These are phyloP conservation scores for Trichomycterus rosablanca DNA, from an alignment of 2,113 vertebrate species.

Conservation along the genomic window DNA sequence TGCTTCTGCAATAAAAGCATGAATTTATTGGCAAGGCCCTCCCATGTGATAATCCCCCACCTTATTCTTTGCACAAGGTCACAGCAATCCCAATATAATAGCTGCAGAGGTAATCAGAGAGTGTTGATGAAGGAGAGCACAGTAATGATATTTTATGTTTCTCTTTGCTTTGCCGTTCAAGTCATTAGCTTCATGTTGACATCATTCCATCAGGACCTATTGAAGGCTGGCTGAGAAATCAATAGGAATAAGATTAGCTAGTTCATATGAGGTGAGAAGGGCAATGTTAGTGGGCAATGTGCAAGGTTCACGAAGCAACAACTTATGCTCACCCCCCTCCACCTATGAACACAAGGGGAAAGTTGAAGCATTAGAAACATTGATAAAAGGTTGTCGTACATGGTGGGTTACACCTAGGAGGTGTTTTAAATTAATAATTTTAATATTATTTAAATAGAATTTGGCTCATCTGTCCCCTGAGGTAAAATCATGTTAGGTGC, in stretches of 20 bases:
- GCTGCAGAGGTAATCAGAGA: slow-evolving; percentile 80
- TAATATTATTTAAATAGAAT: too few species aligned
- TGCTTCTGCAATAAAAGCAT: slow-evolving; percentile 12
- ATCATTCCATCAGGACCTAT: slow-evolving; percentile 82
- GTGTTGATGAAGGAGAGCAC: slow-evolving; percentile 72
- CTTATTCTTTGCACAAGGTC: slow-evolving; percentile 44
- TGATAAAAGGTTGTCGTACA: slow-evolving; percentile 28
- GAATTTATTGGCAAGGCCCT: slow-evolving; percentile 11
- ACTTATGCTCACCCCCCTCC: slow-evolving; percentile 45
- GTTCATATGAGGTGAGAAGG: slow-evolving; percentile 85
- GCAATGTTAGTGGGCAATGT: slow-evolving; percentile 73
- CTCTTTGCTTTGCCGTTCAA: slow-evolving; percentile 79
- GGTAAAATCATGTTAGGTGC: too few species aligned
- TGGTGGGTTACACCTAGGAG: slow-evolving; percentile 34
- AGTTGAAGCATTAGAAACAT: slow-evolving; percentile 30
- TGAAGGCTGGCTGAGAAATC: slow-evolving; percentile 87
- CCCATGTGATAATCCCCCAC: slow-evolving; percentile 27
- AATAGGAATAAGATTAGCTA: slow-evolving; percentile 93
- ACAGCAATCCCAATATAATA: slow-evolving; percentile 77
- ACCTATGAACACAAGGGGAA: slow-evolving; percentile 23
- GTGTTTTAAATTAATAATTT: too few species aligned
- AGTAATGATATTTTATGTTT: slow-evolving; percentile 85
- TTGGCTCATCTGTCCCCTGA: too few species aligned
- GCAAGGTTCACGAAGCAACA: slow-evolving; percentile 81
- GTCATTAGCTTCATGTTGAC: slow-evolving; percentile 84